A percentile compares a stretch with the other conserved stretches of the same genome.
Evolutionary conservation across 1,140 invertebrate genomes (phyloP).

Genomic region (Camponotus floridanus): DNA sequence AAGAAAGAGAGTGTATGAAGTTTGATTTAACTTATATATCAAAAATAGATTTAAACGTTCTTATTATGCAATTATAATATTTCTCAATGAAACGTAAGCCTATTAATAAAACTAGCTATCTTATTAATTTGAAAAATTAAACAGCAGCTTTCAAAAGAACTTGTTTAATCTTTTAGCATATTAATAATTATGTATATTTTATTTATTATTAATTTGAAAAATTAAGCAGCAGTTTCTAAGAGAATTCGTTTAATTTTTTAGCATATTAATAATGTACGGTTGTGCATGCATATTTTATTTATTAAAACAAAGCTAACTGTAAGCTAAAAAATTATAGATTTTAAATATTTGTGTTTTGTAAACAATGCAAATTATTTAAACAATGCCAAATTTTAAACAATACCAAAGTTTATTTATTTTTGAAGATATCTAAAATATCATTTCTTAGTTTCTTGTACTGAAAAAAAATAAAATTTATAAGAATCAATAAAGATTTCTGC

Average conservation of each 20-base stretch:
- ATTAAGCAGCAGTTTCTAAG: not conserved
- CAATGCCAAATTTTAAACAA: not conserved
- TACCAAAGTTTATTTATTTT: not conserved
- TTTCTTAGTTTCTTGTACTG: slow-evolving; percentile 14
- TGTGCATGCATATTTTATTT: not conserved
- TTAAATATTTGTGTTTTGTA: not conserved
- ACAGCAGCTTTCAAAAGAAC: not conserved
- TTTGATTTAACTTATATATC: slow-evolving; percentile 30
- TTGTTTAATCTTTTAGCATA: not conserved
- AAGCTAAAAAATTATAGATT: not conserved
- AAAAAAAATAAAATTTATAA: not conserved
- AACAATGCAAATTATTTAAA: not conserved
- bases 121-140: slow-evolving; percentile 11
- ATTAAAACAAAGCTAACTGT: not conserved
- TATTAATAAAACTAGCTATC: slow-evolving; percentile 11
- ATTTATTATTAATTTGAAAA: slow-evolving; percentile 3
- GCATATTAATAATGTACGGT: not conserved
- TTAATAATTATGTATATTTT: slow-evolving; percentile 15
- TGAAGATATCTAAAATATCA: not conserved
- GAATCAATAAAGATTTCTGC: not conserved
- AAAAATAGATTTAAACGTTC: not conserved
- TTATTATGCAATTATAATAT: not conserved
- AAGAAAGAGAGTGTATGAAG: not conserved
- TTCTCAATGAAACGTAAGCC: slow-evolving; percentile 5
- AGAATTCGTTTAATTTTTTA: not conserved